Percentiles rank a stretch among this genome's conserved stretches.
Conservation (phyloP, 2,888 invertebrate genomes). For the Latheticus oryzae region DNA sequence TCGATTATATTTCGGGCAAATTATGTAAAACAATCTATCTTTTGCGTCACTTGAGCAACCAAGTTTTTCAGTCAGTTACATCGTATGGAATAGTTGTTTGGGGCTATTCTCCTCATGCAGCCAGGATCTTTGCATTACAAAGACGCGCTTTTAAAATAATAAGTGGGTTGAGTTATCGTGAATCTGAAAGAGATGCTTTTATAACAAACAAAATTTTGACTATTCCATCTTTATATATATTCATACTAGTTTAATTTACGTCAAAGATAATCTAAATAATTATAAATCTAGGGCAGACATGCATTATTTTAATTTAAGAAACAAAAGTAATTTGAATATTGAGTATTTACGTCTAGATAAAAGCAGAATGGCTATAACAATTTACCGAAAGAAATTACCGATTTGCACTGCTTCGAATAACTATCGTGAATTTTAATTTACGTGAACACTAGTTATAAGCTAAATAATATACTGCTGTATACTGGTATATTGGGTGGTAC, state of each 20-base stretch:
- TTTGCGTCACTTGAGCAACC: not conserved
- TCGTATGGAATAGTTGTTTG: not conserved
- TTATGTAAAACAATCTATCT: not conserved
- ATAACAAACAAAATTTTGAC: not conserved
- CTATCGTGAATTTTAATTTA: too few species aligned
- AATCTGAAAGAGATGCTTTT: not conserved
- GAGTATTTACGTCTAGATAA: slow-evolving; percentile 1
- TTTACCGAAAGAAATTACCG: too few species aligned
- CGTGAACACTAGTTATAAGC: too few species aligned
- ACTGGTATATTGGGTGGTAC: too few species aligned
- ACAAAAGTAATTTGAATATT: slow-evolving; percentile 2
- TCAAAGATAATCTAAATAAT: slow-evolving; percentile 1
- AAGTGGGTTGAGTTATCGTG: not conserved
- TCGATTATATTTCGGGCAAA: not conserved
- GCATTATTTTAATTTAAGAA: not conserved
- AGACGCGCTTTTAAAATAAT: not conserved
- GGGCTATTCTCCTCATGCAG: not conserved
- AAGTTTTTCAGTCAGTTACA: not conserved
- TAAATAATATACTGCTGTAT: too few species aligned
- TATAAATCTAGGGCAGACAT: not conserved
- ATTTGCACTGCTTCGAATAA: too few species aligned
- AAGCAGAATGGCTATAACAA: not conserved
- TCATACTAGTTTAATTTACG: slow-evolving; percentile 1
- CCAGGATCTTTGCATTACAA: not conserved
- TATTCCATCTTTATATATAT: slow-evolving; percentile 3